Percentiles rank a stretch among this genome's conserved stretches.
Conservation (phyloP, 2,888 invertebrate species). For the Acanthosoma haemorrhoidale region DNA sequence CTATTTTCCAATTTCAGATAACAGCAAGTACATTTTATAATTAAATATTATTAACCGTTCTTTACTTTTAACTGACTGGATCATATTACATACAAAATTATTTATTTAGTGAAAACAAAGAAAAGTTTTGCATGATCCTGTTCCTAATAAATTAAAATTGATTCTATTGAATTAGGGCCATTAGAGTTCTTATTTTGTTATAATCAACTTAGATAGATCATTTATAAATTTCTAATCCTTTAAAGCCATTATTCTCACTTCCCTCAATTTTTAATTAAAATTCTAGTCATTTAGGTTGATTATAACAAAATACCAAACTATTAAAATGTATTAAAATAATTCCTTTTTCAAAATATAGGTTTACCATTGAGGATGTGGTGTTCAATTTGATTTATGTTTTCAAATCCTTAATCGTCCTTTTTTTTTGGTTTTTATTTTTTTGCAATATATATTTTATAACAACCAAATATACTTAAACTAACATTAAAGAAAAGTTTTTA, state of each 20-base stretch:
- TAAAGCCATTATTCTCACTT: conserved; percentile 28
- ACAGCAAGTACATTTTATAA: not conserved
- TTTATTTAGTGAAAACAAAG: not conserved
- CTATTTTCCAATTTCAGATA: not conserved
- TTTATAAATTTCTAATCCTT: not conserved
- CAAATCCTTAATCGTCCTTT: not conserved
- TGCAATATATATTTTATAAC: not conserved
- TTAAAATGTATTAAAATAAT: not conserved
- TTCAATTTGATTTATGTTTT: not conserved
- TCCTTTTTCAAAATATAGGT: conserved; percentile 1
- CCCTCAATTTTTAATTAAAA: conserved; percentile 5
- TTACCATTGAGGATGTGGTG: not conserved
- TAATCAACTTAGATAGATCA: conserved; percentile 11
- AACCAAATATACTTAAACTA: not conserved
- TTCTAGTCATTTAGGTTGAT: not conserved
- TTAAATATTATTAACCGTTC: not conserved
- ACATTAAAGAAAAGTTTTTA: not conserved
- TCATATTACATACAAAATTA: not conserved
- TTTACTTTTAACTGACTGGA: not conserved
- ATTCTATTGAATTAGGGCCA: not conserved
- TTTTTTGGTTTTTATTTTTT: not conserved
- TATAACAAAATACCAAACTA: conserved; percentile 3
- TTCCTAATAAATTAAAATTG: too few relatives aligned
- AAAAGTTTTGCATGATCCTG: not conserved
- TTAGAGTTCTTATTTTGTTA: not conserved